Evolutionary conservation across 2,113 vertebrate genomes (phyloP).

Genomic region (Callipepla squamata): DNA sequence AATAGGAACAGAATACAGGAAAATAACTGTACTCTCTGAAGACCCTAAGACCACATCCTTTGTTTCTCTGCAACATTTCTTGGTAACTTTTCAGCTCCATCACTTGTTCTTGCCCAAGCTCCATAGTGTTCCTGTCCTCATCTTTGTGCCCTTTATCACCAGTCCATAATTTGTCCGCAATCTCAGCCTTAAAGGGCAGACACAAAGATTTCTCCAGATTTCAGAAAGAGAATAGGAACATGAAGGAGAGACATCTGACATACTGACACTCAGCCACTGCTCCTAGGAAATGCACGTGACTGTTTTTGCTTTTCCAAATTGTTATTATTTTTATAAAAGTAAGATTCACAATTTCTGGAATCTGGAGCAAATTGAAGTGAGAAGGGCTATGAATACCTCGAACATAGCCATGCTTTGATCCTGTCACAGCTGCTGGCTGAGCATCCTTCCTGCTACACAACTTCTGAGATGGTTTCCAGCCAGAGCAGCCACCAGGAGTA

Average conservation of each 20-base stretch:
- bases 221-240: slow-evolving; percentile 39
- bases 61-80: slow-evolving; percentile 68
- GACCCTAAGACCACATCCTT: slow-evolving; percentile 58
- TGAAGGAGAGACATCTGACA: slow-evolving; percentile 58
- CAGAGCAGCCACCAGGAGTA: slow-evolving; percentile 54
- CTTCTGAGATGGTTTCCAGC: slow-evolving; percentile 56
- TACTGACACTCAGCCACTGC: slow-evolving; percentile 46
- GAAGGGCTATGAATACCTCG: slow-evolving; percentile 63
- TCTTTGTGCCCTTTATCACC: neutral
- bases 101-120: slow-evolving; percentile 48
- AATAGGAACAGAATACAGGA: slow-evolving; percentile 58
- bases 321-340: slow-evolving; percentile 64
- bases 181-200: slow-evolving; percentile 42
- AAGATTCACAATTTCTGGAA: slow-evolving; percentile 77
- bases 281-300: slow-evolving; percentile 48
- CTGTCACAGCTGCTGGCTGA: neutral
- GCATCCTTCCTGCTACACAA: slow-evolving; percentile 19
- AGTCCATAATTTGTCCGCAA: slow-evolving; percentile 43
- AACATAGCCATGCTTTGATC: slow-evolving; percentile 50
- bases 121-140: slow-evolving; percentile 2
- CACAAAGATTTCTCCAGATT: slow-evolving; percentile 48
- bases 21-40: slow-evolving; percentile 30
- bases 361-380: slow-evolving; percentile 62
- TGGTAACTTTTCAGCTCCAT: slow-evolving; percentile 62
- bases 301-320: slow-evolving; percentile 3